Base-by-base conservation (phyloP, 1,140 invertebrate genomes). In the Zophobas morio region DNA sequence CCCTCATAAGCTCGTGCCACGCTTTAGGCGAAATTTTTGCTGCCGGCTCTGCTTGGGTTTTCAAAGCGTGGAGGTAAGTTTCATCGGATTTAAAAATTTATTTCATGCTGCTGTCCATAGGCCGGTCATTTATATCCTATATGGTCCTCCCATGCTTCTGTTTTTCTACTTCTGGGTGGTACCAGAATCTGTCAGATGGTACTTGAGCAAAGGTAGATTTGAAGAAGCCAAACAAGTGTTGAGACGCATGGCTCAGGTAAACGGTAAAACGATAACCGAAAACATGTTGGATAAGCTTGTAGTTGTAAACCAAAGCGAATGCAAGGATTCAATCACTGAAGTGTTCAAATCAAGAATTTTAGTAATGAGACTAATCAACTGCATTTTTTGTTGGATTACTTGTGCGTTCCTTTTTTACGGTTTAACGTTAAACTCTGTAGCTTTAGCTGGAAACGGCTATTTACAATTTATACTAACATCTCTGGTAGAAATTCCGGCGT, bases 351-450 rank as follows among this genome's bases (percentile, higher is more conserved):
- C 91, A 0, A 86, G 87, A 6, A 88, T 88, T 60, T 88, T 92
- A 79, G 79, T 92, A 83, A 86, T 90, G 81, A 88, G 93, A 37
- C 88, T 94, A 70, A 83, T 90, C 2, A 89, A 90, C 32, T 91
- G 92, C 77, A 90, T 88, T 54, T 90, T 92, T 85, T 94, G 90
- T 85, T 95, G 92, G 93, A 86, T 92, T 1, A 89, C 92, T 1
- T 90, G 90, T 78, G 88, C 91, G 0, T 92, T 95, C 81, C 90
- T 95, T 1, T 96, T 95, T 85, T 96, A 95, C 84, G 95, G 94
- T 0, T 85, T 96, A 2, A 94, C 94, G 4, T 89, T 96, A 51
- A 95, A 95, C 84, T 92, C 94, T 0, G 93, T 94, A 4, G 88
- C 93, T 42, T 87, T 96, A 34, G 94, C 93, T 1, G 90, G 94